Percentiles rank a stretch among this genome's conserved stretches.
phyloP scores from a whole-genome alignment of 92 coral and sea anemone genomes.

The Heliopora coerulea region DNA sequence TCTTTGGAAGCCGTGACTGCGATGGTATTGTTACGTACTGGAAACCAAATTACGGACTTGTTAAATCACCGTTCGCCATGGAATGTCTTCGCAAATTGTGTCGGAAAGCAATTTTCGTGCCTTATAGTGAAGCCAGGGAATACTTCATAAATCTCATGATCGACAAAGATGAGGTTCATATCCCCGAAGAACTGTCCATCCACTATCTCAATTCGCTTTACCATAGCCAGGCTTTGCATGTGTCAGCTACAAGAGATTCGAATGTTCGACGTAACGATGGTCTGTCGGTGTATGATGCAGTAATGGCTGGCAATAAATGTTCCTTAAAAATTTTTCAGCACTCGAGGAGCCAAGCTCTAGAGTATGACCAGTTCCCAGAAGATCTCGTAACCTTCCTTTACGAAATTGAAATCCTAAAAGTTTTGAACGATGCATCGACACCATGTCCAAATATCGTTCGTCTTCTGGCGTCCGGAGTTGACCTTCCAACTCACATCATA shows the following conservation, averaged over 20 bases:
- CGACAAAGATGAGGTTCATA: neutral
- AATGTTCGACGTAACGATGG: neutral
- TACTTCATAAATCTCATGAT: neutral
- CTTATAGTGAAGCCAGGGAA: neutral
- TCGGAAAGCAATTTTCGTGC: neutral
- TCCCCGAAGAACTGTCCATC: neutral
- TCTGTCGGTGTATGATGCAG: neutral
- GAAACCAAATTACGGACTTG: neutral
- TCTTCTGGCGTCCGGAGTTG: constrained; percentile 6
- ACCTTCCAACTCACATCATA: constrained; percentile 16
- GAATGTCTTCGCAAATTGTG: constrained; percentile 3
- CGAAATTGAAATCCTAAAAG: constrained; percentile 27
- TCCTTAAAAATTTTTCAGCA: constrained; percentile 1
- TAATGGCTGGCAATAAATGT: constrained; percentile 15
- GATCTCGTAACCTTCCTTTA: neutral
- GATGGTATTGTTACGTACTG: neutral
- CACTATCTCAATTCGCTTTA: neutral
- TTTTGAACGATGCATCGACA: neutral
- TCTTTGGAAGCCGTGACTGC: neutral
- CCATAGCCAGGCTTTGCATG: neutral
- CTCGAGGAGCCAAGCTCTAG: neutral
- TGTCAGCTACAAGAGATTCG: neutral
- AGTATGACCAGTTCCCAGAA: neutral
- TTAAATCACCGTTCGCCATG: neutral
- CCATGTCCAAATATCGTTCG: constrained; percentile 21